Base-by-base conservation (phyloP, 2,113 vertebrate genomes). In the Grallaria varia region DNA sequence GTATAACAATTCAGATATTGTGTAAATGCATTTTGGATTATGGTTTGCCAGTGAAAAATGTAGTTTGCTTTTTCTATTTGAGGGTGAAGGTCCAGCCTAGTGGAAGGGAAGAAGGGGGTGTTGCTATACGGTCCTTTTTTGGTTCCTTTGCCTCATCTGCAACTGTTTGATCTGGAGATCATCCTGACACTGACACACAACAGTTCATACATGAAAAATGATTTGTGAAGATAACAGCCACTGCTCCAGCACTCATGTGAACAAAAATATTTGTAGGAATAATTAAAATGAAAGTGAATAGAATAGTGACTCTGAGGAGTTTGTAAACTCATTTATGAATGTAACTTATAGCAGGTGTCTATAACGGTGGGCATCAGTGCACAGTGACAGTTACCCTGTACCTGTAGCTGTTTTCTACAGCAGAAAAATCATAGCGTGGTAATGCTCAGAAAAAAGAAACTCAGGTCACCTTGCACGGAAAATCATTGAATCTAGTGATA, bases 391-490 rank as follows among this genome's bases (percentile, higher is more conserved):
- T 64, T 85, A 15, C 8, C 7, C 20, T 75, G 12, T 53, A 82
- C 31, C n/a, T 45, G 30, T 40, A 59, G 44, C 68, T 64, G 12
- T 78, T 93, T 86, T 42, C 56, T 75, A 14, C 53, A 63, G 30
- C 42, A 64, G 52, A 22, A 67, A 72, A 92, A 60, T 72, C 59
- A 75, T 93, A 30, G 8, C 9, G 1, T 9, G n/a, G 9, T 40
- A 47, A 18, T 10, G 4, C 31, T 92, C 40, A 84, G 66, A 53
- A 71, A 77, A 82, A 74, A 66, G 25, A 5, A 84, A 27, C 62
- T 75, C 58, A 28, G 95, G 96, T 96, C 95, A 96, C 92, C 93
- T 96, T 96, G 96, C 45, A 39, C 31, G 27, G 44, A 73, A 95
- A 94, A 84, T 40, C 73, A 39, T 53, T 63, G 79, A 80, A 52